phyloP scores from a whole-genome alignment of 1,140 invertebrate species.

The Atta texana region DNA sequence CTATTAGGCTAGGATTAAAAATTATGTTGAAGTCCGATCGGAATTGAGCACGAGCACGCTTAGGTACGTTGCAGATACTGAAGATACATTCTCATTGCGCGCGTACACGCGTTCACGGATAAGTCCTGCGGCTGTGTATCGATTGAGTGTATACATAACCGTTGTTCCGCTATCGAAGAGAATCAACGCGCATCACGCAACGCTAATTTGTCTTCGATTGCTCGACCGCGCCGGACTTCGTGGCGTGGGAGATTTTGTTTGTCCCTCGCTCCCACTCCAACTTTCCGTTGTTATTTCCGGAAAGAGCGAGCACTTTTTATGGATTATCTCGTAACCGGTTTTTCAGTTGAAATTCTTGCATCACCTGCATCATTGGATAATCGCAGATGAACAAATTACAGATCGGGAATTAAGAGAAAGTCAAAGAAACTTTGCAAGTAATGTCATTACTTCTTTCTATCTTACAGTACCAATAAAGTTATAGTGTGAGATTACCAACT shows the following conservation, averaged over 20 bases:
- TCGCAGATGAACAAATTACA: not conserved
- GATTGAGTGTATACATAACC: constrained; percentile 73
- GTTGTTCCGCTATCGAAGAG: constrained; percentile 84
- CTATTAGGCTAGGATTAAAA: not conserved
- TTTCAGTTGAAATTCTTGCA: not conserved
- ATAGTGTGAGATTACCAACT: not conserved
- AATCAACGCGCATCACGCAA: constrained; percentile 86
- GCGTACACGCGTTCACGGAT: constrained; percentile 18
- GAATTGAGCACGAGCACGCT: not conserved
- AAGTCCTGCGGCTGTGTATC: constrained; percentile 45
- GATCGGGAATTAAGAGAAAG: not conserved
- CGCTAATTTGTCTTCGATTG: constrained; percentile 86
- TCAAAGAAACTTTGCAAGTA: not conserved
- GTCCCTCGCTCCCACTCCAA: constrained; percentile 15
- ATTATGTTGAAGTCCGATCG: not conserved
- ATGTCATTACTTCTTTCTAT: not conserved
- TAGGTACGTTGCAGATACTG: not conserved
- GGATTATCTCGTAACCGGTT: constrained; percentile 19
- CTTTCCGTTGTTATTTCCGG: constrained; percentile 9
- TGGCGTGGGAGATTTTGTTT: constrained; percentile 83
- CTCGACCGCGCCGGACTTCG: constrained; percentile 75
- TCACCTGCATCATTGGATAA: not conserved
- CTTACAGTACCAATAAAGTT: not conserved
- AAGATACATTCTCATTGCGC: constrained; percentile 27
- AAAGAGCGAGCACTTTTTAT: constrained; percentile 1